Conservation (phyloP, 1,140 invertebrate genomes). For the Zelostemma sp. region DNA sequence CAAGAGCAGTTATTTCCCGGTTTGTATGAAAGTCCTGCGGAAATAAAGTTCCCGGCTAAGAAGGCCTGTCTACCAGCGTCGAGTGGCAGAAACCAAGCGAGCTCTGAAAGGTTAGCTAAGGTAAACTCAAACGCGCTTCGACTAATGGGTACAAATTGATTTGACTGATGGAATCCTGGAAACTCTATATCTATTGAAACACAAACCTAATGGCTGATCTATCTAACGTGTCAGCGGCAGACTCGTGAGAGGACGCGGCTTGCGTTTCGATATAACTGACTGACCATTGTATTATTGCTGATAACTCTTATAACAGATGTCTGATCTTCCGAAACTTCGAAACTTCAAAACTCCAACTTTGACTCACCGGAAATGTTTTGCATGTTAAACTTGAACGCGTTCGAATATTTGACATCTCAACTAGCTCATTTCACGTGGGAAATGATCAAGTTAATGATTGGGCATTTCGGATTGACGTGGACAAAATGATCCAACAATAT, state of each 20-base stretch:
- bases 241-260: constrained; percentile 55
- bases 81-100: constrained; percentile 30
- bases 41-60: constrained; percentile 40
- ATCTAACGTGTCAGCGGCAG: constrained; percentile 65
- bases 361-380: not conserved
- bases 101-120: constrained; percentile 53
- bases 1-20: constrained; percentile 28
- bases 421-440: too few relatives aligned
- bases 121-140: constrained; percentile 52
- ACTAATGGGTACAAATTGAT: constrained; percentile 70
- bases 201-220: constrained; percentile 68
- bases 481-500: too few relatives aligned
- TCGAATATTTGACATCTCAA: too few relatives aligned
- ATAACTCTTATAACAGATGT: constrained; percentile 36
- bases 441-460: too few relatives aligned
- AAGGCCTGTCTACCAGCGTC: constrained; percentile 18
- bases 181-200: constrained; percentile 65
- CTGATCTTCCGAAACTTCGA: not conserved
- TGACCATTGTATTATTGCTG: constrained; percentile 35
- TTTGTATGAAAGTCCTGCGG: constrained; percentile 30
- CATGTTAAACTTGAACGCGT: too few relatives aligned
- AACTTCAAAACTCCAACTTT: not conserved
- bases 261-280: constrained; percentile 48
- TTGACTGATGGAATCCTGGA: constrained; percentile 65
- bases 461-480: too few relatives aligned